phyloP scores from a whole-genome alignment of 2,888 invertebrate genomes.

The Sepiola atlantica region DNA sequence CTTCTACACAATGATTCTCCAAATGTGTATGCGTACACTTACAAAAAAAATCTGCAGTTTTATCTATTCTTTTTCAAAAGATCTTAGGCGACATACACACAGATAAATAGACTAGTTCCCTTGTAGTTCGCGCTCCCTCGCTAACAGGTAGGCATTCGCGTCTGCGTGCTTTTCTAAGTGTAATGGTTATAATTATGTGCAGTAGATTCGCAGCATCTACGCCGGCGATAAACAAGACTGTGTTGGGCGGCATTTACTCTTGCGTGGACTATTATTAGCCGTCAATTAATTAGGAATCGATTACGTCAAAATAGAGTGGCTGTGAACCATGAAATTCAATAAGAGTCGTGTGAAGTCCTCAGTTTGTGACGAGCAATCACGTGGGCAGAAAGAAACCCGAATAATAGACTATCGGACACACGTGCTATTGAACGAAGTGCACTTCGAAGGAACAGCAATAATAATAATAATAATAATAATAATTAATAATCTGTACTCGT shows the following conservation, averaged over 20 bases:
- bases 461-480: neutral
- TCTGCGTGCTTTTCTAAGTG: neutral
- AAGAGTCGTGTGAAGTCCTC: neutral
- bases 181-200: neutral
- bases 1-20: no score
- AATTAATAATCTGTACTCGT: neutral
- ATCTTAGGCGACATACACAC: no score
- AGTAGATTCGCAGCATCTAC: neutral
- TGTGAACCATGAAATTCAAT: conserved; percentile 13
- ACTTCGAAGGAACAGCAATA: neutral
- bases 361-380: neutral
- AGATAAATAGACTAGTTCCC: no score
- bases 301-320: neutral
- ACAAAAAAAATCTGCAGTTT: no score
- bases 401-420: neutral
- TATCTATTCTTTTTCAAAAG: no score
- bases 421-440: neutral
- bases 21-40: no score
- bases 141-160: no score
- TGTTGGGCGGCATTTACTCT: neutral
- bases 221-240: conserved; percentile 6
- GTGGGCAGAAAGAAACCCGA: neutral
- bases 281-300: conserved; percentile 6
- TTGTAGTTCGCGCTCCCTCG: no score
- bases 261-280: neutral